A percentile compares a stretch with the other conserved stretches of the same genome.
Evolutionary conservation across 2,113 vertebrate genomes (phyloP).

Genomic region (Anolis sagrei): DNA sequence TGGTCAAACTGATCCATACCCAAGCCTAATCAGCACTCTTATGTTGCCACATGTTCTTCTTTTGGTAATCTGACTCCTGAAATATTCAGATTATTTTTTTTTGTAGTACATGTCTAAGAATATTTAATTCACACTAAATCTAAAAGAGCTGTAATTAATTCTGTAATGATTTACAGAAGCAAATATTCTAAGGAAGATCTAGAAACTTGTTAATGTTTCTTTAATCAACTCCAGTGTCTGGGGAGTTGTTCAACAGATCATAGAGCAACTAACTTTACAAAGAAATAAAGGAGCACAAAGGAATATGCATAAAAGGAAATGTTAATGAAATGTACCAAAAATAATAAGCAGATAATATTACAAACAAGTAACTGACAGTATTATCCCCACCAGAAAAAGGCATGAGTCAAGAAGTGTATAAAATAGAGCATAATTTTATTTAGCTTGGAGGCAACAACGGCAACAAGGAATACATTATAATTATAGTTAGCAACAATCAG

Average conservation of each 20-base stretch:
- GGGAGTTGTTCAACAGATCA: neutral
- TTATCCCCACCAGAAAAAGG: neutral
- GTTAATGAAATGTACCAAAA: neutral
- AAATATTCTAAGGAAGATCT: neutral
- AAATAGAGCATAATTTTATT: too few relatives aligned
- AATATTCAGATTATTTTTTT: constrained; percentile 18
- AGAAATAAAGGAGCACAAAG: neutral
- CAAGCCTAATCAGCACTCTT: too few relatives aligned
- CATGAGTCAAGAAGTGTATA: too few relatives aligned
- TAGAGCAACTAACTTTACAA: constrained; percentile 16
- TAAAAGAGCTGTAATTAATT: neutral
- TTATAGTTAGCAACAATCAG: too few relatives aligned
- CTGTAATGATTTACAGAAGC: neutral
- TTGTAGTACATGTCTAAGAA: constrained; percentile 13
- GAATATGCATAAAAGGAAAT: neutral
- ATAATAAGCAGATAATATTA: constrained; percentile 2
- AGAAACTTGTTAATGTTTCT: constrained; percentile 3
- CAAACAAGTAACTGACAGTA: neutral
- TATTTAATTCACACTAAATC: neutral
- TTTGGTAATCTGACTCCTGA: constrained; percentile 5
- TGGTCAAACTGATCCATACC: too few relatives aligned
- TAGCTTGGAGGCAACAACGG: too few relatives aligned
- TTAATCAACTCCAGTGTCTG: neutral
- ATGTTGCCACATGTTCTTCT: too few relatives aligned
- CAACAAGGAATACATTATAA: too few relatives aligned